Evolutionary conservation across 2,888 invertebrate genomes (phyloP).

Genomic region (Dioctria rufipes): DNA sequence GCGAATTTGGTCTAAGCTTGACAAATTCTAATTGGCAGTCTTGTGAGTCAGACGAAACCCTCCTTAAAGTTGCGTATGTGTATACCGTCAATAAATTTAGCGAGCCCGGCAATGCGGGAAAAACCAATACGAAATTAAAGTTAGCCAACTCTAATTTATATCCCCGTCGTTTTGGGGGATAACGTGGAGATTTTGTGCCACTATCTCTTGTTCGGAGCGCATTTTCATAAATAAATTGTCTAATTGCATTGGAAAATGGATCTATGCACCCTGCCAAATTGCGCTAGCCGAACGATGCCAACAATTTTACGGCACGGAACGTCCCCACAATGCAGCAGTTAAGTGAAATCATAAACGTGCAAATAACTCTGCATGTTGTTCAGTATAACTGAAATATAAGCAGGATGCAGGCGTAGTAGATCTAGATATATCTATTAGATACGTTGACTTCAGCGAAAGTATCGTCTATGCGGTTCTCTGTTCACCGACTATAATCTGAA

Average conservation of each 20-base stretch:
- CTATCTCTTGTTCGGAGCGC: slow-evolving; percentile 25
- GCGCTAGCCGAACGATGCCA: slow-evolving; percentile 28
- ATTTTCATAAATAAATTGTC: slow-evolving; percentile 55
- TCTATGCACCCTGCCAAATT: slow-evolving; percentile 12
- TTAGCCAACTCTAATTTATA: slow-evolving; percentile 10
- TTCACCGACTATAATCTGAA: slow-evolving; percentile 9
- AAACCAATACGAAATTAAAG: neutral
- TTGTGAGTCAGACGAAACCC: too few relatives aligned
- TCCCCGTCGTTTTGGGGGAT: neutral
- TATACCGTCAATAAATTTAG: too few relatives aligned
- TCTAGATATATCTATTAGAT: slow-evolving; percentile 7
- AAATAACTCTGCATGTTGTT: slow-evolving; percentile 54
- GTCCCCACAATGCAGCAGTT: slow-evolving; percentile 53
- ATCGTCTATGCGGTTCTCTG: slow-evolving; percentile 3
- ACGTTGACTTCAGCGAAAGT: neutral
- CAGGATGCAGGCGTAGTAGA: slow-evolving; percentile 8
- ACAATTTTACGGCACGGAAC: slow-evolving; percentile 30
- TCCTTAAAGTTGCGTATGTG: too few relatives aligned
- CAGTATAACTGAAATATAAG: slow-evolving; percentile 46
- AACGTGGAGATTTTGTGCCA: slow-evolving; percentile 15
- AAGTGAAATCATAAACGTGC: slow-evolving; percentile 58
- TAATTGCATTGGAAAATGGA: slow-evolving; percentile 49
- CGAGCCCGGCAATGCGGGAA: too few relatives aligned
- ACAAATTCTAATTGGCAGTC: too few relatives aligned
- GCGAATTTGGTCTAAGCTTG: too few relatives aligned